These are phyloP conservation scores for Trogon melanurus DNA, from an alignment of 2,113 vertebrate species.

Conservation along the genomic window DNA sequence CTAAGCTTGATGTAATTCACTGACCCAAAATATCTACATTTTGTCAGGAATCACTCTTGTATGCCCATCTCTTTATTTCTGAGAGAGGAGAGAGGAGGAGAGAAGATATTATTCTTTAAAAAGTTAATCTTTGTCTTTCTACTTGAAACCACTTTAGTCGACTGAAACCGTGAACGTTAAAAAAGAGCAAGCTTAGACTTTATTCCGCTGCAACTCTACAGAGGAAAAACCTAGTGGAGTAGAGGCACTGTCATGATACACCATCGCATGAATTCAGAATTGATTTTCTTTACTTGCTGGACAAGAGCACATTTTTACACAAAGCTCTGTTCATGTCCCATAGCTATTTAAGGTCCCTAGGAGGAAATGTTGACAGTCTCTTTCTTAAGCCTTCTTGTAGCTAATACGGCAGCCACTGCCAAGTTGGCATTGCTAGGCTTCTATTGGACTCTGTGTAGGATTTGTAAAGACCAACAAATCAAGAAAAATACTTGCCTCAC, in stretches of 20 bases:
- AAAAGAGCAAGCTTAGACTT: background rate
- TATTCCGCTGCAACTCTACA: background rate
- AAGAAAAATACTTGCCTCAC: slow-evolving; percentile 50
- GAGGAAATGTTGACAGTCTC: slow-evolving; percentile 73
- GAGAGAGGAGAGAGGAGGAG: background rate
- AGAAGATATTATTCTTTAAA: background rate
- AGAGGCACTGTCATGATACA: background rate
- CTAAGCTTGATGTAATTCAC: background rate
- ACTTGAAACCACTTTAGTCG: background rate
- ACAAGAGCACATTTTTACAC: slow-evolving; percentile 63
- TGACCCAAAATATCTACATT: background rate
- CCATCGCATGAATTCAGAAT: slow-evolving; percentile 29
- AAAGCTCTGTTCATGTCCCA: slow-evolving; percentile 66
- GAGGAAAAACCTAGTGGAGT: background rate
- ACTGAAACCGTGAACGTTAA: background rate
- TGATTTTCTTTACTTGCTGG: slow-evolving; percentile 52
- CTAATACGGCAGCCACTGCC: slow-evolving; percentile 64
- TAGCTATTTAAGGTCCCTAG: slow-evolving; percentile 62
- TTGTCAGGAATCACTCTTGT: background rate
- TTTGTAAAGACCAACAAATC: slow-evolving; percentile 39
- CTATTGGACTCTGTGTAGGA: slow-evolving; percentile 50
- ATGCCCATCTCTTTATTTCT: background rate
- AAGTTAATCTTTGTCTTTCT: background rate
- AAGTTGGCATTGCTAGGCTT: slow-evolving; percentile 59
- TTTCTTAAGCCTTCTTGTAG: slow-evolving; percentile 74